Evolutionary conservation across 1,140 invertebrate species (phyloP), one percentile per base, ranked within the genome.

Genomic region (Telenomus remus): DNA sequence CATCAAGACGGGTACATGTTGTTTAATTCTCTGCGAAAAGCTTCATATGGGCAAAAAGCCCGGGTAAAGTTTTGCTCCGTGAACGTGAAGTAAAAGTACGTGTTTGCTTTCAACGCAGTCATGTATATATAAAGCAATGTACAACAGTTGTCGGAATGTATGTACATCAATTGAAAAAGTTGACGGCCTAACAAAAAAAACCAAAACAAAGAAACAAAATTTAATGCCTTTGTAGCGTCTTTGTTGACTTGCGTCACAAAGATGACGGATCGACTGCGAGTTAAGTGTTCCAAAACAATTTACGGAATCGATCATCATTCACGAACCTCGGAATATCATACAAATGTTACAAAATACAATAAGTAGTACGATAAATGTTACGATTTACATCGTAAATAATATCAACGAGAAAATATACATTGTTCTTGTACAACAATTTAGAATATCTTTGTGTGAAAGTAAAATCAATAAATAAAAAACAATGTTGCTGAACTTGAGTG

Each of bases 91-190:
- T 65, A 65, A 8, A 55, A 14, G 50, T 65, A 64, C 56, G 61
- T 64, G 60, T 48, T 53, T 46, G 60, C 70, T 73, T 73, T 66
- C 55, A 61, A 34, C 49, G 55, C 61, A 73, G 55, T 73, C 61
- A 64, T 72, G 54, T 72, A 64, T 64, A 34, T 64, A 53, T 59
- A 72, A 71, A 72, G 69, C 54, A 64, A 64, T 72, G 59, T 64
- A 72, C 69, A 72, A 64, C 64, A 72, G 69, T 72, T 64, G 60
- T 48, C 48, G 60, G 60, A 72, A 72, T 72, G 69, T 59, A 64
- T 72, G 59, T 64, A 57, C 59, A 64, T 72, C 46, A 72, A 64
- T 71, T 63, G 59, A 63, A 71, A 71, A 71, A 71, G 48, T 65
- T 72, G 1, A 15, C 46, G 19, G 39, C 49, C 57, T 47, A 57